Conservation (phyloP, 2,797 vertebrate species). For the Halcyon leucocephala region DNA sequence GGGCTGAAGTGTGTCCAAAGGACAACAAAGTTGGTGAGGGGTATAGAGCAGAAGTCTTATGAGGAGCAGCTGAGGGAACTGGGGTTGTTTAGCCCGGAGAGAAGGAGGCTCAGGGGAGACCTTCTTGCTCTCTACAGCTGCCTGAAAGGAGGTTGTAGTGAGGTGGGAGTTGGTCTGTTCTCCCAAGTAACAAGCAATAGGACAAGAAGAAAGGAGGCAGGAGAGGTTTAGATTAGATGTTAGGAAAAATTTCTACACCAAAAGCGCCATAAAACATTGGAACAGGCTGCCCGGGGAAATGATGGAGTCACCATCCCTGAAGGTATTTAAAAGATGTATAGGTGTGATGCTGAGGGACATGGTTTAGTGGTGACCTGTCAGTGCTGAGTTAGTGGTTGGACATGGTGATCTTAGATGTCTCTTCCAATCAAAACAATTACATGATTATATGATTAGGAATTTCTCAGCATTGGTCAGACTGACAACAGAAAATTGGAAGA, state of each 20-base stretch:
- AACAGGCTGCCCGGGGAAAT: neutral
- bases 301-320: neutral
- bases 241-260: neutral
- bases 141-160: neutral
- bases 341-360: neutral
- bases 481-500: neutral
- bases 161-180: neutral
- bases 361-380: neutral
- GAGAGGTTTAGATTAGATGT: neutral
- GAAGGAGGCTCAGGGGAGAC: neutral
- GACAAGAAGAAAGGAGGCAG: neutral
- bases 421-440: neutral
- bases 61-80: neutral
- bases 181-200: neutral
- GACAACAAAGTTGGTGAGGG: neutral
- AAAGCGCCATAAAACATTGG: neutral
- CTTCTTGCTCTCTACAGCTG: neutral
- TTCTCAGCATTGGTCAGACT: neutral
- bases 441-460: neutral
- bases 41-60: neutral
- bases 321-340: neutral
- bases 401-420: neutral
- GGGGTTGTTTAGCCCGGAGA: neutral
- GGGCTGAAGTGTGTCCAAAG: neutral
- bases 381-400: neutral